Percentiles rank a stretch among this genome's conserved stretches.
Conservation (phyloP, 2,113 vertebrate genomes). For the Gnathonemus echidnorhynchus region DNA sequence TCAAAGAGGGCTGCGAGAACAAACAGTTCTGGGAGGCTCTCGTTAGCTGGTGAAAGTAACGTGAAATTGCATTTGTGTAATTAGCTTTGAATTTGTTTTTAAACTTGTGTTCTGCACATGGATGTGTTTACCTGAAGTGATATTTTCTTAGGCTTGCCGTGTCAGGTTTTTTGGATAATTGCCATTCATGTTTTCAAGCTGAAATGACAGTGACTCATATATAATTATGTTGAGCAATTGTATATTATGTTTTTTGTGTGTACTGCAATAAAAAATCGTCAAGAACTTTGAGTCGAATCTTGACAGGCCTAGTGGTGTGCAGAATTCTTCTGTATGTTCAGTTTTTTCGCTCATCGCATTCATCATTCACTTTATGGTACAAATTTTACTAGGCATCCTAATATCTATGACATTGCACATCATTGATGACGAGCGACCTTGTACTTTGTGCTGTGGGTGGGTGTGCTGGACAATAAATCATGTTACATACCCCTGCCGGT, state of each 20-base stretch:
- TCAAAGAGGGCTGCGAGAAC: not conserved
- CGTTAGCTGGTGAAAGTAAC: not conserved
- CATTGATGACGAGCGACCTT: not conserved
- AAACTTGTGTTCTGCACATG: not conserved
- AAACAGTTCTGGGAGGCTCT: not conserved
- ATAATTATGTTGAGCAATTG: not conserved
- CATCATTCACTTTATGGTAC: not conserved
- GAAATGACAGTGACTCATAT: not conserved
- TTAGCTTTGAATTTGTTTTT: not conserved
- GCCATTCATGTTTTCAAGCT: not conserved
- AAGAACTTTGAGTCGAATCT: not conserved
- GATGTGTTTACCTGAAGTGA: not conserved
- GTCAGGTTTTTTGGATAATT: not conserved
- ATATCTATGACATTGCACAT: not conserved
- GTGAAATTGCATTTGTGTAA: not conserved
- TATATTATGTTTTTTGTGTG: not conserved
- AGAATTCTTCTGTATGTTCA: not conserved
- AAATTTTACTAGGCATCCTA: not conserved
- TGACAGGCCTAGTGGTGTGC: not conserved
- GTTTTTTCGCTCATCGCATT: not conserved
- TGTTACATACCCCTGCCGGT: not conserved
- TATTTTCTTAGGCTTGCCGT: not conserved
- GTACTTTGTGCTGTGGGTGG: not conserved
- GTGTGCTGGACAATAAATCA: not conserved
- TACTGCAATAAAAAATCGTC: not conserved